Base-by-base conservation (phyloP, 2,888 invertebrate species). In the Drosophila paramelanica region DNA sequence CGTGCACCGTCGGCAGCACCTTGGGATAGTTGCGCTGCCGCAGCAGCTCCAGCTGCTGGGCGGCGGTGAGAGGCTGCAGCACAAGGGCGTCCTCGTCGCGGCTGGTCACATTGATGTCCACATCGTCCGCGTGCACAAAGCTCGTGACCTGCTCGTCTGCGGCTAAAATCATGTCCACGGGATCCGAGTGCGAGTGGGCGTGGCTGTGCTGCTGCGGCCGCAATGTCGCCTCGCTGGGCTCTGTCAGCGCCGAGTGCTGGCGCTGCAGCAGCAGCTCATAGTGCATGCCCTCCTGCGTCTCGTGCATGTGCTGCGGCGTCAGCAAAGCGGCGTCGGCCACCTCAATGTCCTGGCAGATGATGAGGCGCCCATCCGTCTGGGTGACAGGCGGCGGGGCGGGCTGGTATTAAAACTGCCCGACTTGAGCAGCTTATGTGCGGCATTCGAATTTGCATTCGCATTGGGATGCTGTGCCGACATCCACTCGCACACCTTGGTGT, bases 401-500 rank as follows among this genome's bases (percentile, higher is more conserved):
- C 94, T 94, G 7, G 78, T 81, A 14, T 80, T 79, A 41, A 90
- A 91, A 59, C 91, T 91, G 25, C 83, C 89, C 0, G 89, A 80
- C 38, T 84, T 87, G 45, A 73, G 79, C 27, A 23, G 23, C 23
- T 23, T 23, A 4, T 23, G 23, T 23, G 23, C 23, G 0, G 23
- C 23, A 23, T 23, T 23, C 23, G 23, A 23, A 23, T 23, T 23
- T 23, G 4, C 23, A 23, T 23, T 23, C 23, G 13, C 31, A 2
- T 3, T 8, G 3, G 31, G 95, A 89, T 95, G 94, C 78, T 95
- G 95, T 38, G 96, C 95, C 91, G 96, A 95, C 80, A 97, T 97
- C 97, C 97, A 97, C 81, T 97, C 96, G 71, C 95, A 94, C 1
- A 97, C 97, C 93, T 97, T 97, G 13, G 96, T 96, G 89, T 97